Evolutionary conservation across 2,888 invertebrate species (phyloP), one percentile per base, ranked within the genome.

Genomic region (Agrochola lota): DNA sequence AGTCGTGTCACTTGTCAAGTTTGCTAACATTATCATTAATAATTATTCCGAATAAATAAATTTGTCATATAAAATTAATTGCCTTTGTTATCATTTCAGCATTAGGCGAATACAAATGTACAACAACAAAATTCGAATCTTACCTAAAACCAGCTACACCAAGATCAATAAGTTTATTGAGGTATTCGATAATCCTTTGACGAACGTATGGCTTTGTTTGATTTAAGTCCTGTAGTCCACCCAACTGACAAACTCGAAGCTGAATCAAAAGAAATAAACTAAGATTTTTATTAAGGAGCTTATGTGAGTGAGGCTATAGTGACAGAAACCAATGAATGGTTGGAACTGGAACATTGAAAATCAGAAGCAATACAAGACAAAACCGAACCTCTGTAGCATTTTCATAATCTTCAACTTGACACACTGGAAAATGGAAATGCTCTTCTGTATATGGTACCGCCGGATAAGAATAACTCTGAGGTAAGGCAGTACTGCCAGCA

Each of bases 171-270:
- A 98, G 94, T 43, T 95, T 94, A 91, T 98, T 98, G 89, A 98
- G 90, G 89, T 97, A 97, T 0, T 96, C 96, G 0, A 97, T 94
- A 17, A 98, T 97, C 92, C 97, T 97, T 5, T 93, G 92, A 26
- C 97, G 96, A 11, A 98, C 98, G 84, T 97, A 97, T 23, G 97
- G 95, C 7, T 94, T 87, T 1, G 97, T 95, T 90, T 98, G 98
- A 90, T 98, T 97, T 85, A 99, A 95, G 94, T 99, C 99, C 89
- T 97, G 97, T 2, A 99, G 95, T 1, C 98, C 98, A 2, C 97
- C 95, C 62, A 98, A 93, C 77, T 98, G 97, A 91, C 98, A 98
- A 87, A 98, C 97, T 81, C 98, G 97, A 0, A 98, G 97, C 95
- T 96, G 90, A 62, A 74, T 46, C 7, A 74, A 43, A 20, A 59